Conservation (phyloP, 2,888 invertebrate genomes). For the Habrosyne pyritoides region DNA sequence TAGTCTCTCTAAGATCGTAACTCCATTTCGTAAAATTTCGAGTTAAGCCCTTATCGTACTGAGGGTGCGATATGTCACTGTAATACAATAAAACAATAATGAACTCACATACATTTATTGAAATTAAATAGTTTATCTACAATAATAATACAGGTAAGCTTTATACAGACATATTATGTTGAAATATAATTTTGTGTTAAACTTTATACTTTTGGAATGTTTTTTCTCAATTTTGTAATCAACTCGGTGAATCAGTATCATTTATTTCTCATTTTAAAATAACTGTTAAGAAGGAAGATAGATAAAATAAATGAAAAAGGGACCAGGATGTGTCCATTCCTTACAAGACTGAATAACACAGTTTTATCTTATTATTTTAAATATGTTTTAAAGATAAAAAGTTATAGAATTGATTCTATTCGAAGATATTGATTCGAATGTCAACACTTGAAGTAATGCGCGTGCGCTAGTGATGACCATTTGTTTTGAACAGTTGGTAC, state of each 20-base stretch:
- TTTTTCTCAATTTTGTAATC: neutral
- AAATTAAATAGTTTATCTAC: constrained; percentile 59
- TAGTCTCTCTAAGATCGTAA: no score
- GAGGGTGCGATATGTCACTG: no score
- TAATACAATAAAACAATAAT: constrained; percentile 13
- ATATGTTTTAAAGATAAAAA: neutral
- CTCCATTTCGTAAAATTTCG: no score
- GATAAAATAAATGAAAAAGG: neutral
- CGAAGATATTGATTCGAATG: neutral
- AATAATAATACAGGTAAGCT: constrained; percentile 37
- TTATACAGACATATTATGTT: constrained; percentile 23
- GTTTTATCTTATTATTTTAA: neutral
- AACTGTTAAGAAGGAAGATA: neutral
- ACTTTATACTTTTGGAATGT: constrained; percentile 1
- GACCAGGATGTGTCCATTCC: neutral
- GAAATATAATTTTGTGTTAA: neutral
- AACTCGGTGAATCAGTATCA: neutral
- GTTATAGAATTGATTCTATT: neutral
- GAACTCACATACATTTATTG: constrained; percentile 47
- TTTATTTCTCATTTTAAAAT: neutral
- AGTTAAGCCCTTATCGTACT: no score
- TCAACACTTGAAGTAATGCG: neutral
- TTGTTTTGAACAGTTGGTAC: neutral
- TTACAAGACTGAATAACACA: neutral
- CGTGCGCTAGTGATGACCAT: neutral